These are phyloP conservation scores for Peromyscus polionotus DNA, from an alignment of 2,113 vertebrate species.

Conservation along the genomic window DNA sequence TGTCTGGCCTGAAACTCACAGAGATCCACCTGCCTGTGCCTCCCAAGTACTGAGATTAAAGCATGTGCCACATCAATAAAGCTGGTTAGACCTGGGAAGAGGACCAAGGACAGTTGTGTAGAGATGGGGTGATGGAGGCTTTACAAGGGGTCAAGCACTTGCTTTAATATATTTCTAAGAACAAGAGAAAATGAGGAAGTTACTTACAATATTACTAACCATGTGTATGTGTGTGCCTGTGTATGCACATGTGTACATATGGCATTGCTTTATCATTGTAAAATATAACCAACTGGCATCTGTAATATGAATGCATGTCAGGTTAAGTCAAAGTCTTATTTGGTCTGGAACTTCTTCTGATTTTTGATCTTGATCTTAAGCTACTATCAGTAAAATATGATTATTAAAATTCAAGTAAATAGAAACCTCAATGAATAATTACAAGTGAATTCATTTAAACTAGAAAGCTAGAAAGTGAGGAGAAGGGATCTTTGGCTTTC, in stretches of 20 bases:
- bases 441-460: neutral
- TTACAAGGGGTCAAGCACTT: neutral
- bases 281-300: neutral
- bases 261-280: neutral
- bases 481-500: conserved; percentile 14
- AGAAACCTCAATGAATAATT: conserved; percentile 28
- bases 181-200: conserved; percentile 10
- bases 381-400: neutral
- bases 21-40: neutral
- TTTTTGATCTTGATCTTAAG: neutral
- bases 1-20: neutral
- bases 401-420: neutral
- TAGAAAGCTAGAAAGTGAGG: neutral
- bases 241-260: too few species aligned
- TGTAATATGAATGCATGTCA: neutral
- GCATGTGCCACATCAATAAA: neutral
- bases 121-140: neutral
- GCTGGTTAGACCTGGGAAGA: neutral
- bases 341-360: neutral
- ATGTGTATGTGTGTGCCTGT: neutral
- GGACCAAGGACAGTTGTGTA: neutral
- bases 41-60: neutral
- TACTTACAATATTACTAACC: neutral
- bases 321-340: neutral
- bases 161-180: conserved; percentile 37